Evolutionary conservation across 30 jellyfish, hydroid and myxozoan genomes (phyloP).

Genomic region (Mastigias papua): DNA sequence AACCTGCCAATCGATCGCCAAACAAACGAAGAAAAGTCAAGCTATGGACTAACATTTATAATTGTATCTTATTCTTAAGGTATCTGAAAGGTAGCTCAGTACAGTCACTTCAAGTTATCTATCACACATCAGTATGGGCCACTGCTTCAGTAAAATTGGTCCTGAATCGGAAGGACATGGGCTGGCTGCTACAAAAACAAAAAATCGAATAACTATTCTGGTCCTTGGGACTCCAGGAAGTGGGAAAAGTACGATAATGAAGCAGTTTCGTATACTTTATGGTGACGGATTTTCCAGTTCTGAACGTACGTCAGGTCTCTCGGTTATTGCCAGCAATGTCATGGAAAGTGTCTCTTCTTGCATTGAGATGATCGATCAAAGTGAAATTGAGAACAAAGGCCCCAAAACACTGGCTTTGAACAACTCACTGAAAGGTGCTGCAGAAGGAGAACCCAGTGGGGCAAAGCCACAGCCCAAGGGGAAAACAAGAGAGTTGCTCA

Average conservation of each 20-base stretch:
- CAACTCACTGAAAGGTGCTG: constrained; percentile 24
- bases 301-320: constrained; percentile 30
- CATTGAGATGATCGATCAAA: constrained; percentile 34
- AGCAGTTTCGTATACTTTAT: constrained; percentile 55
- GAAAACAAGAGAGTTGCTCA: constrained; percentile 34
- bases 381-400: constrained; percentile 24
- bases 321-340: constrained; percentile 42
- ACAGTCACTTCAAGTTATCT: too few relatives aligned
- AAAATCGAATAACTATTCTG: constrained; percentile 46
- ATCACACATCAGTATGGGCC: constrained; percentile 56
- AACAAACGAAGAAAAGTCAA: too few relatives aligned
- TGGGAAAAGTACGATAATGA: constrained; percentile 63
- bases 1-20: too few relatives aligned
- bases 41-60: too few relatives aligned
- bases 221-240: constrained; percentile 63
- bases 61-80: too few relatives aligned
- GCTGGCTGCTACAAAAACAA: constrained; percentile 23
- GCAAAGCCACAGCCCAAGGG: constrained; percentile 21
- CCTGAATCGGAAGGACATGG: constrained; percentile 52
- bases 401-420: constrained; percentile 46
- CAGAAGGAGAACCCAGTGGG: constrained; percentile 30
- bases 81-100: too few relatives aligned
- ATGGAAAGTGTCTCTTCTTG: constrained; percentile 56
- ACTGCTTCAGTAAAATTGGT: constrained; percentile 57
- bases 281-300: constrained; percentile 60